Evolutionary conservation across 2,888 invertebrate genomes (phyloP).

Genomic region (Cataglyphis cursor): DNA sequence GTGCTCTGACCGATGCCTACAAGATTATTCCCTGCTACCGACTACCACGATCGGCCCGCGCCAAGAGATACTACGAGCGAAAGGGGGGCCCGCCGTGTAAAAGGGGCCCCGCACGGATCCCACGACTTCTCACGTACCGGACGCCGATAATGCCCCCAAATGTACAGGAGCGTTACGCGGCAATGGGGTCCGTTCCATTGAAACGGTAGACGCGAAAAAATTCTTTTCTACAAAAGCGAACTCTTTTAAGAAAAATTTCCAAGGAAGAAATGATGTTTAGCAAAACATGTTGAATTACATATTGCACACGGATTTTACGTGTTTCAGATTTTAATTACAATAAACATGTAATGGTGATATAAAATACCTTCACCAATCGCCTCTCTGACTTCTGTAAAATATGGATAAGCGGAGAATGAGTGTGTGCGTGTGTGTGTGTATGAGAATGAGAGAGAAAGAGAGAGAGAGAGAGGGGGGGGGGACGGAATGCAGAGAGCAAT

Average conservation of each 20-base stretch:
- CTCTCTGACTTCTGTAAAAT: conserved; percentile 53
- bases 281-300: not conserved
- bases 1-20: conserved; percentile 74
- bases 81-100: conserved; percentile 43
- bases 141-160: conserved; percentile 78
- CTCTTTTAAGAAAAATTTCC: not conserved
- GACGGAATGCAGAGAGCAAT: conserved; percentile 59
- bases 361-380: conserved; percentile 71
- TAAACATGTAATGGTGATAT: conserved; percentile 67
- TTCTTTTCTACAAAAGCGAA: not conserved
- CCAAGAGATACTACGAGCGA: conserved; percentile 69
- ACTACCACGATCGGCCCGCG: conserved; percentile 67
- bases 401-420: conserved; percentile 45
- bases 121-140: conserved; percentile 82
- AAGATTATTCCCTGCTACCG: conserved; percentile 79
- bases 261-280: not conserved
- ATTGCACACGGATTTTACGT: not conserved
- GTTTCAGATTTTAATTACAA: conserved; percentile 59
- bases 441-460: not conserved
- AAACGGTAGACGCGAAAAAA: conserved; percentile 17
- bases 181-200: conserved; percentile 12
- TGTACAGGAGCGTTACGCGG: conserved; percentile 64
- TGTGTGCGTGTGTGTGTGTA: too few relatives aligned
- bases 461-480: conserved; percentile 16
- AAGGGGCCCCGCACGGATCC: conserved; percentile 71